phyloP scores from a whole-genome alignment of 2,113 vertebrate genomes.

The Lucifuga dentata region DNA sequence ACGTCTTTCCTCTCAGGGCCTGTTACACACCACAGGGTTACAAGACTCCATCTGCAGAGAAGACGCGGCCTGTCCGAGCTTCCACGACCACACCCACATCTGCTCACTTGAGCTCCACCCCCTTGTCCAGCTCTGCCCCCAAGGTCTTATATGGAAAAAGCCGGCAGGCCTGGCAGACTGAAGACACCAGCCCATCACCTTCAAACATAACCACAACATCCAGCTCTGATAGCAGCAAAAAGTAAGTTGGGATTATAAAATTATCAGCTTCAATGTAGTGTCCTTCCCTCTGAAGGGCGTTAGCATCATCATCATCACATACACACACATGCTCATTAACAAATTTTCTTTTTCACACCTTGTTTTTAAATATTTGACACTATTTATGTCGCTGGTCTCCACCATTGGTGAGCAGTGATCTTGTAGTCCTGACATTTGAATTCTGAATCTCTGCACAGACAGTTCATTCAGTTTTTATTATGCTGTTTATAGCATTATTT shows the following conservation, averaged over 20 bases:
- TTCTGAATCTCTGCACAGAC: too few relatives aligned
- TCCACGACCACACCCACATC: constrained; percentile 75
- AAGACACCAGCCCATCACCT: constrained; percentile 69
- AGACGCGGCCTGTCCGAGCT: constrained; percentile 76
- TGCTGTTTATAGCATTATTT: too few relatives aligned
- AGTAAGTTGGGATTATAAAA: constrained; percentile 54
- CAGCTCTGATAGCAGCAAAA: constrained; percentile 77
- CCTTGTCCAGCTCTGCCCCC: constrained; percentile 89
- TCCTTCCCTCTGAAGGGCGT: background rate
- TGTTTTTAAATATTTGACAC: too few relatives aligned
- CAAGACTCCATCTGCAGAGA: constrained; percentile 81
- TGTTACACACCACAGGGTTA: constrained; percentile 86
- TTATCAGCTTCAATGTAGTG: background rate
- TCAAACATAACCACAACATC: constrained; percentile 59
- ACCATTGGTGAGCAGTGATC: too few relatives aligned
- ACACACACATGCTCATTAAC: too few relatives aligned
- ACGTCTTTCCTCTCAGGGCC: constrained; percentile 62
- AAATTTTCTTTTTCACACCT: too few relatives aligned
- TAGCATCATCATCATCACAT: too few relatives aligned
- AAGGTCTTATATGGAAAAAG: constrained; percentile 88
- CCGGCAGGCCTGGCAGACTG: constrained; percentile 82
- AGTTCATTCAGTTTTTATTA: too few relatives aligned
- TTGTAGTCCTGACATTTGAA: too few relatives aligned
- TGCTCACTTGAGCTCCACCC: constrained; percentile 73
- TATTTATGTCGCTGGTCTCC: too few relatives aligned